A percentile compares a stretch with the other conserved stretches of the same genome.
Conservation (phyloP, 2,888 invertebrate species). For the Hetaerina titia region DNA sequence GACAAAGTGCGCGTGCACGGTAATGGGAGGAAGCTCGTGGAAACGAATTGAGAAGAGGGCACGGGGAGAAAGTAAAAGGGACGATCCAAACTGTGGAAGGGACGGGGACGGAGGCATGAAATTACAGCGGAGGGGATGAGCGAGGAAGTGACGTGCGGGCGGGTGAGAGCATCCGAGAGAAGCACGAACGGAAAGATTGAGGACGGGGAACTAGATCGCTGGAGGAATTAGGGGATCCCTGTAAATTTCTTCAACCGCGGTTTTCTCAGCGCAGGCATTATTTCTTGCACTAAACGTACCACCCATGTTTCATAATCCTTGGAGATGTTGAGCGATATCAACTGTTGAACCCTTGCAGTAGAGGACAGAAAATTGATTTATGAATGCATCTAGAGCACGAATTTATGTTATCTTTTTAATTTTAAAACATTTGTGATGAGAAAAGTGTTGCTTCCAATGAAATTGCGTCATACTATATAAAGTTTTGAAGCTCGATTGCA, state of each 20-base stretch:
- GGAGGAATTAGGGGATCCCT: not conserved
- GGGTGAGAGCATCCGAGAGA: not conserved
- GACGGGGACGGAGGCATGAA: not conserved
- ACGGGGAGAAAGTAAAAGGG: not conserved
- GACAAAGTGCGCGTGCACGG: not conserved
- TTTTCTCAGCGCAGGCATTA: not conserved
- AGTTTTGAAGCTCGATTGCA: no score
- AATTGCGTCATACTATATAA: no score
- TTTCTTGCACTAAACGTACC: not conserved
- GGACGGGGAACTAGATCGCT: not conserved
- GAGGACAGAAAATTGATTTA: not conserved
- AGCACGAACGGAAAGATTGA: not conserved
- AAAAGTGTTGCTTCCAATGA: not conserved
- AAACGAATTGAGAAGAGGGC: not conserved
- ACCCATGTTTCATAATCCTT: not conserved
- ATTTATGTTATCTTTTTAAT: not conserved
- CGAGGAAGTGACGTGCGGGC: not conserved
- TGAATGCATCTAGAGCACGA: not conserved
- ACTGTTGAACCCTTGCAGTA: not conserved
- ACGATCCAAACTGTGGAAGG: not conserved
- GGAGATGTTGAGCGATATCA: not conserved
- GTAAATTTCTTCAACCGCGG: constrained; percentile 6
- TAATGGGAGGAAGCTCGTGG: not conserved
- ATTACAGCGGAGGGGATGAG: constrained; percentile 31
- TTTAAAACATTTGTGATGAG: no score